Conservation (phyloP, 2,113 vertebrate species). For the Leiothrix lutea region DNA sequence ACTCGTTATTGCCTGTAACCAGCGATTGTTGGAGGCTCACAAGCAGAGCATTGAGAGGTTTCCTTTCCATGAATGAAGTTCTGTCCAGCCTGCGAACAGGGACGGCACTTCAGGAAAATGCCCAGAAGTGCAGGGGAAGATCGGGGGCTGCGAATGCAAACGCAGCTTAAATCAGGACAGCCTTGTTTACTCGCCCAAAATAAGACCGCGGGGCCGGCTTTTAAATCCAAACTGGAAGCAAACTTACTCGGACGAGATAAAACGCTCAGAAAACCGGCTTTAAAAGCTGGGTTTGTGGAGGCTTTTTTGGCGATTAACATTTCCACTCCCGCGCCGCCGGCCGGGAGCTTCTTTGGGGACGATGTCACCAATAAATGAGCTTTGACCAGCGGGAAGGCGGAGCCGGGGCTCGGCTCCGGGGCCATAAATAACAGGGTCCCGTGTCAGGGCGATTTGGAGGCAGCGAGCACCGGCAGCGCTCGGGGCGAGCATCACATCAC, state of each 20-base stretch:
- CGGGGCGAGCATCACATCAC: not conserved
- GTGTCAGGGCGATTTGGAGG: not conserved
- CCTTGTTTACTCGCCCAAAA: not conserved
- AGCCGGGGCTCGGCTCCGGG: not conserved
- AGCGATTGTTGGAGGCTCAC: slow-evolving; percentile 38
- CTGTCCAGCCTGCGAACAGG: slow-evolving; percentile 43
- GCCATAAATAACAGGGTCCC: slow-evolving; percentile 56
- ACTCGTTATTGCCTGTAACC: not conserved
- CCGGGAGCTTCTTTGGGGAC: not conserved
- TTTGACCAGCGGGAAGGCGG: not conserved
- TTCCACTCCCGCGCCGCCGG: not conserved
- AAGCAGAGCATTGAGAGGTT: slow-evolving; percentile 58
- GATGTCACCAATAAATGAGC: slow-evolving; percentile 14
- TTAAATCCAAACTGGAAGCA: not conserved
- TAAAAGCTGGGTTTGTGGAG: not conserved
- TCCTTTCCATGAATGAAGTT: slow-evolving; percentile 58
- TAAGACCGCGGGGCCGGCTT: not conserved
- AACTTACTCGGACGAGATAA: not conserved
- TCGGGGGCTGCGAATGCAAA: not conserved
- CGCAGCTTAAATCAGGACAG: not conserved
- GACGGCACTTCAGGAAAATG: not conserved
- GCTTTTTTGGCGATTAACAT: not conserved
- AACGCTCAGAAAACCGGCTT: not conserved
- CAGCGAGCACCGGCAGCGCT: not conserved
- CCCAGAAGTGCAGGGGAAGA: not conserved